Percentiles rank a stretch among this genome's conserved stretches.
These are phyloP conservation scores for Pachliopta kotzebuea DNA, from an alignment of 2,888 invertebrate genomes.

Conservation along the genomic window DNA sequence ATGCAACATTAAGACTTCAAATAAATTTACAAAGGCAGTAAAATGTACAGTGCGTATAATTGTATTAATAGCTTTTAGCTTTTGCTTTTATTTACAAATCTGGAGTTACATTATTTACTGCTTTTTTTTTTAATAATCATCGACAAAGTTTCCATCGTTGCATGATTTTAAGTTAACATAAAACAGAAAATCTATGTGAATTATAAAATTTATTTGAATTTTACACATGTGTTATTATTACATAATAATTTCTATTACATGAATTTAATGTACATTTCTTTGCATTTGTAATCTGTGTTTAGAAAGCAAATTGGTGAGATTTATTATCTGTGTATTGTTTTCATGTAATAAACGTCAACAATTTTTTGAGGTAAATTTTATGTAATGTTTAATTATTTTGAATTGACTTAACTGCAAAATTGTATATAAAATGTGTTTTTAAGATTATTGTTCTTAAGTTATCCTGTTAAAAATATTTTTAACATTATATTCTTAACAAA, in stretches of 20 bases:
- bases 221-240: too few relatives aligned
- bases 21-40: too few relatives aligned
- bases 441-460: background rate
- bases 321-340: conserved; percentile 24
- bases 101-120: too few relatives aligned
- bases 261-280: too few relatives aligned
- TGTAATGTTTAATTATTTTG: background rate
- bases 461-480: background rate
- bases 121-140: too few relatives aligned
- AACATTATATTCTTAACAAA: conserved; percentile 1
- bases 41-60: too few relatives aligned
- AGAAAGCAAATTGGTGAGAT: background rate
- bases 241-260: too few relatives aligned
- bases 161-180: too few relatives aligned
- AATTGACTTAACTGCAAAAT: conserved; percentile 11
- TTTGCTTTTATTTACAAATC: background rate
- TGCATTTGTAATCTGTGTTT: background rate
- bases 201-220: too few relatives aligned
- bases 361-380: background rate
- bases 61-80: background rate
- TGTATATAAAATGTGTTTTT: background rate
- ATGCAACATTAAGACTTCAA: too few relatives aligned
- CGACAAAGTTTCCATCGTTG: too few relatives aligned
- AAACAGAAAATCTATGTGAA: too few relatives aligned
- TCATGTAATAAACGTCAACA: conserved; percentile 8